Conservation (phyloP, 2,888 invertebrate species). For the Platynereis dumerilii region DNA sequence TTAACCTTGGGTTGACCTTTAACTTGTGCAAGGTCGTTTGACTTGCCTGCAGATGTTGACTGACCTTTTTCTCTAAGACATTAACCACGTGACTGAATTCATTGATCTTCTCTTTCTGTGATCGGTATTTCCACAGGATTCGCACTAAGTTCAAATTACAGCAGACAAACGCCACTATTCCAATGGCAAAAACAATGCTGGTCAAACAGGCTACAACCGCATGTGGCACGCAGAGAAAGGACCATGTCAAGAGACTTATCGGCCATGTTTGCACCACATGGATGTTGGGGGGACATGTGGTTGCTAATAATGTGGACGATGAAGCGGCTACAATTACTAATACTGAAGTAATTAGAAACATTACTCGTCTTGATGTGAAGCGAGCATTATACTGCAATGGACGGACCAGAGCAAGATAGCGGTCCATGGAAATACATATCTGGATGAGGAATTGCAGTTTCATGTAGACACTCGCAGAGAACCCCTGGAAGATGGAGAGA, state of each 20-base stretch:
- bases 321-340: neutral
- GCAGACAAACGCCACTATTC: neutral
- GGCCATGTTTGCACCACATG: neutral
- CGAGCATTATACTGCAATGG: constrained; percentile 1
- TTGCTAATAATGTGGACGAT: neutral
- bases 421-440: neutral
- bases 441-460: constrained; percentile 4
- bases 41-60: no score
- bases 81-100: no score
- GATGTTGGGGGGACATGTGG: neutral
- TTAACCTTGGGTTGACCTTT: no score
- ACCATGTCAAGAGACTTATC: neutral
- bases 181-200: neutral
- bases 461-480: constrained; percentile 1
- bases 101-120: neutral
- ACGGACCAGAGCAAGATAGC: neutral
- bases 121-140: neutral
- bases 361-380: neutral
- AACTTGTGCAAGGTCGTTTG: no score
- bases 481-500: neutral
- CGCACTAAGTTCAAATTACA: neutral
- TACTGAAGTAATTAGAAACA: neutral
- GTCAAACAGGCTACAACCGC: neutral
- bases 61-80: no score
- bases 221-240: neutral